Percentiles rank a stretch among this genome's conserved stretches.
Evolutionary conservation across 1,140 invertebrate species (phyloP).

Genomic region (Calliopsis andreniformis): DNA sequence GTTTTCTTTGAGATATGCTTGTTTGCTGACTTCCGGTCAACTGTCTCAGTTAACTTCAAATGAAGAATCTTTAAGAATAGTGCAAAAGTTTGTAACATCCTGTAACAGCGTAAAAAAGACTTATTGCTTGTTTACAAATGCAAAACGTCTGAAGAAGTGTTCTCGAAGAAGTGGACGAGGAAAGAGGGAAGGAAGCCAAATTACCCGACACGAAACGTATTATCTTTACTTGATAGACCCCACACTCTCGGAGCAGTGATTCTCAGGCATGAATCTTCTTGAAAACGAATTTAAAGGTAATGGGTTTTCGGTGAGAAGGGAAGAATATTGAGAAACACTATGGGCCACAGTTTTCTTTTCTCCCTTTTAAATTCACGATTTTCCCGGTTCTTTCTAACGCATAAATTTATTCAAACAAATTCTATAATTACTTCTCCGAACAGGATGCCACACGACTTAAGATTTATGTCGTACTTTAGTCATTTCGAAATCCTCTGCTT

Average conservation of each 20-base stretch:
- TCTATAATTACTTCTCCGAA: constrained; percentile 78
- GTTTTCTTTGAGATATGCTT: too few relatives aligned
- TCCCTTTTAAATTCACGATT: constrained; percentile 70
- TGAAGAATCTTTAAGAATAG: too few relatives aligned
- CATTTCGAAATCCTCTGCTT: background rate
- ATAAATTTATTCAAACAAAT: constrained; percentile 80
- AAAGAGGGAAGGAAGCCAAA: constrained; percentile 67
- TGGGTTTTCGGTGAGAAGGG: constrained; percentile 17
- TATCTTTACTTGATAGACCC: constrained; percentile 79
- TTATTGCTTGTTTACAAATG: constrained; percentile 48
- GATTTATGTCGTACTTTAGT: constrained; percentile 60
- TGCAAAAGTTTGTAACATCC: background rate
- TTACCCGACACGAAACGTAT: constrained; percentile 79
- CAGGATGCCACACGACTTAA: constrained; percentile 41
- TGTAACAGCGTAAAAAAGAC: background rate
- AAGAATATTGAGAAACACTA: constrained; percentile 66
- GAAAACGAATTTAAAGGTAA: constrained; percentile 27
- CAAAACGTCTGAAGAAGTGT: constrained; percentile 54
- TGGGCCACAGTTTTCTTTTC: constrained; percentile 50
- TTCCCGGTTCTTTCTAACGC: constrained; percentile 48
- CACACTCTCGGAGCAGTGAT: constrained; percentile 60
- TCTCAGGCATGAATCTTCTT: constrained; percentile 58
- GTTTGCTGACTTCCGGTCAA: too few relatives aligned
- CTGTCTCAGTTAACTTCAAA: too few relatives aligned
- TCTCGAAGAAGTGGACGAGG: constrained; percentile 34